Evolutionary conservation across 2,797 vertebrate genomes (phyloP).

Genomic region (Enteromius trimaculatus): DNA sequence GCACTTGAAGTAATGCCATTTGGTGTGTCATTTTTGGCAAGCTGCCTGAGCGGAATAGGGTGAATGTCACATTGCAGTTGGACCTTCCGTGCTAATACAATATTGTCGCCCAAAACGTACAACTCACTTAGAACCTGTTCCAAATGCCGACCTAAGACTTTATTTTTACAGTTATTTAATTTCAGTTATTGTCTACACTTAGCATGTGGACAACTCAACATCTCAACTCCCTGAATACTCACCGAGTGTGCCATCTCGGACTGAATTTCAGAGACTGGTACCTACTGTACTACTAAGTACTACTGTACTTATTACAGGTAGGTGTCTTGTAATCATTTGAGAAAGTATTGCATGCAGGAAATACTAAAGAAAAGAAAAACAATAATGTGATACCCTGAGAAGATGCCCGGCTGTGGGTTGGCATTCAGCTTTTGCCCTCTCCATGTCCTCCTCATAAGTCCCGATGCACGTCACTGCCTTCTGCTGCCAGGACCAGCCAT

Average conservation of each 20-base stretch:
- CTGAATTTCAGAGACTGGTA: slow-evolving; percentile 8
- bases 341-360: neutral
- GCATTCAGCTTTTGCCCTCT: slow-evolving; percentile 67
- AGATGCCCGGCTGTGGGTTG: slow-evolving; percentile 65
- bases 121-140: neutral
- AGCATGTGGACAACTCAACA: neutral
- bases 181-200: neutral
- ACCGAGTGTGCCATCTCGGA: neutral
- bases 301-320: neutral
- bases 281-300: too few relatives aligned
- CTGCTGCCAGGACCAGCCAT: slow-evolving; percentile 77
- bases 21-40: slow-evolving; percentile 53
- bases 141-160: neutral
- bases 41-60: slow-evolving; percentile 42
- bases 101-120: neutral
- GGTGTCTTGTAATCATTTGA: slow-evolving; percentile 2
- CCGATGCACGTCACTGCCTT: slow-evolving; percentile 65
- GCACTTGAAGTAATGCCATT: slow-evolving; percentile 51
- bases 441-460: slow-evolving; percentile 70
- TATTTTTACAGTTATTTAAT: too few relatives aligned
- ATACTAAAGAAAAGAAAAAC: neutral
- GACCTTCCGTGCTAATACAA: slow-evolving; percentile 30
- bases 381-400: slow-evolving; percentile 43
- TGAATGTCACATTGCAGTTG: slow-evolving; percentile 49
- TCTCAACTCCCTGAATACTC: neutral